These are phyloP conservation scores for Neogale vison DNA, from an alignment of 2,113 vertebrate genomes.

Conservation along the genomic window DNA sequence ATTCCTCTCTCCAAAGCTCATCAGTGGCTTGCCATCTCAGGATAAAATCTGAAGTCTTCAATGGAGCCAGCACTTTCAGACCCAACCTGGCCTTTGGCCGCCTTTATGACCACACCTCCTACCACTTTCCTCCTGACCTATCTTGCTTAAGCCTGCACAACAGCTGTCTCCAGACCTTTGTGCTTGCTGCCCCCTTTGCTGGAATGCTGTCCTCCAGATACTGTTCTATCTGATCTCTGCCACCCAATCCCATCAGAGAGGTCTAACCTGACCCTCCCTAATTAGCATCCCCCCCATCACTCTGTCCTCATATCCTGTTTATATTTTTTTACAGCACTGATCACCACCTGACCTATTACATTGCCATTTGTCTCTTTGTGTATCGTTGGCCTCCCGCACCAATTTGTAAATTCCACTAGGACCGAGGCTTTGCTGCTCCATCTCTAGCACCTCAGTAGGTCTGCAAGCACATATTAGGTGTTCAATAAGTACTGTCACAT, in stretches of 20 bases:
- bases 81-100: background rate
- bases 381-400: background rate
- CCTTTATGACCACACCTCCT: background rate
- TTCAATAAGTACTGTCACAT: background rate
- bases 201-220: background rate
- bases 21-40: background rate
- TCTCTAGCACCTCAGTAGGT: background rate
- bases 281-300: background rate
- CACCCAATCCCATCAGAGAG: background rate
- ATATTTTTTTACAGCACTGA: background rate
- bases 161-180: background rate
- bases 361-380: background rate
- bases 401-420: background rate
- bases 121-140: too few relatives aligned
- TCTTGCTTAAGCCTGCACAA: background rate
- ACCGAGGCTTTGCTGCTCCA: background rate
- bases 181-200: background rate
- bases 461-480: background rate
- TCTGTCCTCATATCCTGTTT: background rate
- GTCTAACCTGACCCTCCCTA: background rate
- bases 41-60: background rate
- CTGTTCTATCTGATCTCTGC: background rate
- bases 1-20: background rate
- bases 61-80: background rate
- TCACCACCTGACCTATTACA: background rate